A percentile compares a stretch with the other conserved stretches of the same genome.
phyloP scores from a whole-genome alignment of 1,140 invertebrate species.

The Sycophaga agraensis region DNA sequence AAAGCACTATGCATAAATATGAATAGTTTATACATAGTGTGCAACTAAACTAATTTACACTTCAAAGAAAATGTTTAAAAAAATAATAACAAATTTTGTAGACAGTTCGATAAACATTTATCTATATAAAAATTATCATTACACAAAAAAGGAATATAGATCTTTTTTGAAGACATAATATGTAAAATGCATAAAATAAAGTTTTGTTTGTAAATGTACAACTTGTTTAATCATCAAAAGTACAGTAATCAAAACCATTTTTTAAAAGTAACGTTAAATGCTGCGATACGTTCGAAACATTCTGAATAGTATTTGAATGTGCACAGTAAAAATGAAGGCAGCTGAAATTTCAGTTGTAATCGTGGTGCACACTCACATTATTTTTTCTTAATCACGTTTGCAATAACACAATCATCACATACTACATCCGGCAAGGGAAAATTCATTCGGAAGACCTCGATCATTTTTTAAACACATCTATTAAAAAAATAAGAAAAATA shows the following conservation, averaged over 20 bases:
- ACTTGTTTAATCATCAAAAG: too few relatives aligned
- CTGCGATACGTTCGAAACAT: neutral
- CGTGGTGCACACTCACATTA: neutral
- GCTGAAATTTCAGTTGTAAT: neutral
- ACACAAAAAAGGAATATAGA: too few relatives aligned
- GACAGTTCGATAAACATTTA: too few relatives aligned
- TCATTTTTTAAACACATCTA: neutral
- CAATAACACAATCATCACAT: slow-evolving; percentile 9
- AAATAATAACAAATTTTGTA: too few relatives aligned
- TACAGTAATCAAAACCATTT: neutral
- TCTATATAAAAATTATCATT: too few relatives aligned
- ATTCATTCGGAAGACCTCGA: slow-evolving; percentile 10
- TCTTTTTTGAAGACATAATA: too few relatives aligned
- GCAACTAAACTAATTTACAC: too few relatives aligned
- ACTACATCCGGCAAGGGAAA: neutral
- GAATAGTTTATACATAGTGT: too few relatives aligned
- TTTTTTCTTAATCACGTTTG: neutral
- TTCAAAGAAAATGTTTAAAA: too few relatives aligned
- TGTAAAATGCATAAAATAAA: too few relatives aligned
- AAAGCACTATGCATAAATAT: too few relatives aligned
- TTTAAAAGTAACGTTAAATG: neutral
- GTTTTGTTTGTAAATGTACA: too few relatives aligned
- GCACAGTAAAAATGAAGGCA: neutral
- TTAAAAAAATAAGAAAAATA: neutral
- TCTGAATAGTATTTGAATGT: neutral